A percentile compares a stretch with the other conserved stretches of the same genome.
Evolutionary conservation across 2,113 vertebrate genomes (phyloP).

Genomic region (Heterochromis multidens): DNA sequence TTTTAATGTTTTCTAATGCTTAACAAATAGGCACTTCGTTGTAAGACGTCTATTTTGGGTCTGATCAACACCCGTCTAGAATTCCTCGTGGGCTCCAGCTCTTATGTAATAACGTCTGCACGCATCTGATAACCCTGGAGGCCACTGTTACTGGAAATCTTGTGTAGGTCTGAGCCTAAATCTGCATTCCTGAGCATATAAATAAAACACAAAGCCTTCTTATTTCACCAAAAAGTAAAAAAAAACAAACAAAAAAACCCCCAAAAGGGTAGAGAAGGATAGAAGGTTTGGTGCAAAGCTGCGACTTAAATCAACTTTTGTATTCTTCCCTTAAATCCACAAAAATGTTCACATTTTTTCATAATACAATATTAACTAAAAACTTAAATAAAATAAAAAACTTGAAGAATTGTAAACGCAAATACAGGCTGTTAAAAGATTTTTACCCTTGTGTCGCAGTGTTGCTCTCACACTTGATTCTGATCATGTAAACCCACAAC

Average conservation of each 20-base stretch:
- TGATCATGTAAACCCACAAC: slow-evolving; percentile 98
- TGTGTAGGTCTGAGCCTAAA: not conserved
- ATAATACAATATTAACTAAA: no score
- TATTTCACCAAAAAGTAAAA: not conserved
- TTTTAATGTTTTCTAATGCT: not conserved
- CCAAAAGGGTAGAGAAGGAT: not conserved
- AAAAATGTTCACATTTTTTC: not conserved
- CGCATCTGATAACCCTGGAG: slow-evolving; percentile 4
- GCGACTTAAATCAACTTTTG: not conserved
- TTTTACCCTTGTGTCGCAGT: slow-evolving; percentile 93
- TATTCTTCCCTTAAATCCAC: rapidly evolving
- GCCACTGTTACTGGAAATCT: not conserved
- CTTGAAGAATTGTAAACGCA: not conserved
- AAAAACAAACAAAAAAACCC: not conserved
- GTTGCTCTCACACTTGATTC: slow-evolving; percentile 99
- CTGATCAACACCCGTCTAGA: not conserved
- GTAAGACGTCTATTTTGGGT: slow-evolving; percentile 18
- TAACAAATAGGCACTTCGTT: not conserved
- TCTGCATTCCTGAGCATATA: not conserved
- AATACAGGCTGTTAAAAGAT: not conserved
- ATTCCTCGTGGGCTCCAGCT: not conserved
- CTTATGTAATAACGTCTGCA: not conserved
- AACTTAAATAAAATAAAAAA: no score
- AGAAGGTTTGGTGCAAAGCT: not conserved
- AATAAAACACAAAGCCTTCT: not conserved